phyloP scores from a whole-genome alignment of 2,888 invertebrate species.

The Cataglyphis cursor region DNA sequence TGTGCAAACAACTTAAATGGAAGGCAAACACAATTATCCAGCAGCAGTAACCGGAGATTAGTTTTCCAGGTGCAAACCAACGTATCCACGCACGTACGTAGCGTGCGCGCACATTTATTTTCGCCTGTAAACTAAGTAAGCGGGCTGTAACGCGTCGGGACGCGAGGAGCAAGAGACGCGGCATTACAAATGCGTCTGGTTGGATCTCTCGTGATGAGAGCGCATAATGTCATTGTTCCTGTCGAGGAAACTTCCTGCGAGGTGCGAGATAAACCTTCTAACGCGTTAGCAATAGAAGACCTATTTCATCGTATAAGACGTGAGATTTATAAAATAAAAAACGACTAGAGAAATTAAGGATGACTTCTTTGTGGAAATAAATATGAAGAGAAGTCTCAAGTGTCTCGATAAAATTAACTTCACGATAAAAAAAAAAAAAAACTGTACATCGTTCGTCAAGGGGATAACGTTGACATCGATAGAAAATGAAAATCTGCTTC shows the following conservation, averaged over 20 bases:
- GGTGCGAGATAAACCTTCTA: slow-evolving; percentile 24
- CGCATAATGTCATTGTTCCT: slow-evolving; percentile 16
- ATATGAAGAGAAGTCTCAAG: neutral
- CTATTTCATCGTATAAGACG: neutral
- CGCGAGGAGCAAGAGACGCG: slow-evolving; percentile 16
- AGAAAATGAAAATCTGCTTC: slow-evolving; percentile 24
- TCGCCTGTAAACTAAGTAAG: slow-evolving; percentile 44
- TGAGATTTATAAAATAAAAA: neutral
- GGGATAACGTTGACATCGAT: neutral
- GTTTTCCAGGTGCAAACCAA: slow-evolving; percentile 74
- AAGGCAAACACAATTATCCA: slow-evolving; percentile 84
- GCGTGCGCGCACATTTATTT: slow-evolving; percentile 60
- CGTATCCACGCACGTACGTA: slow-evolving; percentile 47
- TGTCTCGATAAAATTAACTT: slow-evolving; percentile 13
- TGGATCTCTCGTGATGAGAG: slow-evolving; percentile 40
- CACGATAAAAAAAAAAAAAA: neutral
- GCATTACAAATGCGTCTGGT: slow-evolving; percentile 24
- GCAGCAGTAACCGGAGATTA: slow-evolving; percentile 70
- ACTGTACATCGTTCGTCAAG: neutral
- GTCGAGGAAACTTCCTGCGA: slow-evolving; percentile 9
- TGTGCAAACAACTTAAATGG: slow-evolving; percentile 84
- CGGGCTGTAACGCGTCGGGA: slow-evolving; percentile 17
- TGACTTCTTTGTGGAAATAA: neutral
- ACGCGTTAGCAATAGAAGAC: neutral
- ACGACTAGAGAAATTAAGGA: neutral